Percentiles rank a stretch among this genome's conserved stretches.
Evolutionary conservation across 2,888 invertebrate genomes (phyloP).

Genomic region (Nemotelus nigrinus): DNA sequence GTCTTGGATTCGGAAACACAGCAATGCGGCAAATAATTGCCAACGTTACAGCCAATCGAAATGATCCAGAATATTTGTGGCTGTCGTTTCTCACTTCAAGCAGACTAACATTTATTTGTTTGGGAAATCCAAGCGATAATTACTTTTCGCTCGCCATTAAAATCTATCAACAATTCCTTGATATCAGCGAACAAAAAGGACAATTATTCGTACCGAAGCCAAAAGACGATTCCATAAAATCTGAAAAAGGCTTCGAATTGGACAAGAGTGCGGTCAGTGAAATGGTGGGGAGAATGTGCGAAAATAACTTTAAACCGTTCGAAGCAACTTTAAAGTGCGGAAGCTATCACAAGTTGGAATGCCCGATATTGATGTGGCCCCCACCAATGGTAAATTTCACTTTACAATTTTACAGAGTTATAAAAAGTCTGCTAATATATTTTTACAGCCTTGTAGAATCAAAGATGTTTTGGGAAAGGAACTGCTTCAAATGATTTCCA

Average conservation of each 20-base stretch:
- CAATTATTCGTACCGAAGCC: constrained; percentile 70
- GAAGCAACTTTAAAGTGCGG: constrained; percentile 80
- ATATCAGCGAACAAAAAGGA: constrained; percentile 77
- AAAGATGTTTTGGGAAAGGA: constrained; percentile 50
- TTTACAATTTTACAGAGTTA: constrained; percentile 2
- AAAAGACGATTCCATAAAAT: constrained; percentile 43
- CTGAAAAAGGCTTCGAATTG: constrained; percentile 12
- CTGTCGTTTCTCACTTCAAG: constrained; percentile 83
- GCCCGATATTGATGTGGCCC: constrained; percentile 78
- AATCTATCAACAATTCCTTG: constrained; percentile 80
- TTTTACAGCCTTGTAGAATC: constrained; percentile 56
- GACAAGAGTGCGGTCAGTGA: constrained; percentile 25
- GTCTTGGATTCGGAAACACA: constrained; percentile 73
- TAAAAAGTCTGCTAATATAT: neutral
- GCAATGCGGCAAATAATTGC: constrained; percentile 71
- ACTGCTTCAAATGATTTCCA: constrained; percentile 69
- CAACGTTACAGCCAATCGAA: constrained; percentile 55
- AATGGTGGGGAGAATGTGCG: constrained; percentile 69
- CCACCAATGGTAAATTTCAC: constrained; percentile 71
- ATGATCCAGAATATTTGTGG: constrained; percentile 67
- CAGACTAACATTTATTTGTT: constrained; percentile 80
- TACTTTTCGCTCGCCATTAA: constrained; percentile 64
- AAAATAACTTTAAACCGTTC: constrained; percentile 78
- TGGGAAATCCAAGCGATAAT: constrained; percentile 73
- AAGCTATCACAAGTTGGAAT: constrained; percentile 70